These are phyloP conservation scores for Terebella lapidaria DNA, from an alignment of 2,888 invertebrate species.

Conservation along the genomic window DNA sequence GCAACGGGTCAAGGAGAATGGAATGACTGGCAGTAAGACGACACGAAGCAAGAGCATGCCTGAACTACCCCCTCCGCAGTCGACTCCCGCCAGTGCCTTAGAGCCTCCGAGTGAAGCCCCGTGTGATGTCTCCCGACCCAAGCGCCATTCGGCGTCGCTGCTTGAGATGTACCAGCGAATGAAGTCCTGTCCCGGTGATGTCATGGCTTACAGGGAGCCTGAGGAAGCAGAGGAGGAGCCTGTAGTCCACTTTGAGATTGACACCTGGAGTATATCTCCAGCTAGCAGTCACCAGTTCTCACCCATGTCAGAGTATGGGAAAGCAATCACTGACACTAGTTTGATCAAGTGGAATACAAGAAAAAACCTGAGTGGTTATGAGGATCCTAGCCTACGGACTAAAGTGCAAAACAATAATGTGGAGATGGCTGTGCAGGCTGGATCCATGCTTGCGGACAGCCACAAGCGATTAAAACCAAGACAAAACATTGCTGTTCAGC, in stretches of 20 bases:
- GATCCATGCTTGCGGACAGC: background rate
- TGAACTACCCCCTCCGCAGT: background rate
- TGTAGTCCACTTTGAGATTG: conserved; percentile 10
- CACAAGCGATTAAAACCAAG: too few species aligned
- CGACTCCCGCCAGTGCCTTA: background rate
- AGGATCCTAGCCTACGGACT: background rate
- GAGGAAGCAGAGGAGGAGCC: background rate
- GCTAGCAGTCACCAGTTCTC: conserved; percentile 4
- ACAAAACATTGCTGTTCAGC: conserved; percentile 1
- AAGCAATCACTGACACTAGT: background rate
- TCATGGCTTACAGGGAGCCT: background rate
- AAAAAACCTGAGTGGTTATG: too few species aligned
- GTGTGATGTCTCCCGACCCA: background rate
- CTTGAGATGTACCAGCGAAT: conserved; percentile 18
- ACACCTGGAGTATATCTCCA: conserved; percentile 22
- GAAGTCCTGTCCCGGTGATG: conserved; percentile 1
- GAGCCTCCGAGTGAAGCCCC: background rate
- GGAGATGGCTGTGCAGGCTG: conserved; percentile 4
- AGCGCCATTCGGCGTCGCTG: conserved; percentile 10
- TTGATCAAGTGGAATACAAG: background rate
- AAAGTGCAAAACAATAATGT: background rate
- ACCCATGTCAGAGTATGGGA: background rate
- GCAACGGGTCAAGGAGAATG: conserved; percentile 5
- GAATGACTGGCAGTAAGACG: background rate
- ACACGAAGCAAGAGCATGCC: conserved; percentile 12